phyloP scores from a whole-genome alignment of 2,113 vertebrate species.

The Trogon melanurus region DNA sequence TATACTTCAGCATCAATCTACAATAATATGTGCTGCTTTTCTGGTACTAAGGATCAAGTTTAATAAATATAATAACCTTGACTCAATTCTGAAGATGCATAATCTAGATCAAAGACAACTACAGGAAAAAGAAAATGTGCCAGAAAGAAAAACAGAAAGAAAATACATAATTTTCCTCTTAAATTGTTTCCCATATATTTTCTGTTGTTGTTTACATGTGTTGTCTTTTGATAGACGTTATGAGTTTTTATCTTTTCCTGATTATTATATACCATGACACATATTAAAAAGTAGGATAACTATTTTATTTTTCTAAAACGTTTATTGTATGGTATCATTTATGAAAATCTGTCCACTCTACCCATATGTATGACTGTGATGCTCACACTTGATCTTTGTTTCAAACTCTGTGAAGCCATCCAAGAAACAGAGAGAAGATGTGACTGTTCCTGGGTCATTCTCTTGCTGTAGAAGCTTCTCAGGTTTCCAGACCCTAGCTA shows the following conservation, averaged over 20 bases:
- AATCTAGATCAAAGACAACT: neutral
- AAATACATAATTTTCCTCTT: neutral
- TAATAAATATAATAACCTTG: neutral
- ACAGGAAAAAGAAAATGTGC: neutral
- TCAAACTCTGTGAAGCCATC: neutral
- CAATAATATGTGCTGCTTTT: neutral
- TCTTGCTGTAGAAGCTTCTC: neutral
- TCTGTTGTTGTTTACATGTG: neutral
- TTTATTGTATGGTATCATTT: neutral
- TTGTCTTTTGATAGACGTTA: neutral
- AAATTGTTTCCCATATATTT: neutral
- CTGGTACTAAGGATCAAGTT: neutral
- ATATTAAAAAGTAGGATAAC: neutral
- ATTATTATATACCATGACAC: neutral
- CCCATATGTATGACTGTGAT: neutral
- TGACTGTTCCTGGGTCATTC: neutral
- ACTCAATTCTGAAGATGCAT: neutral
- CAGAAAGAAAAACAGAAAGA: neutral
- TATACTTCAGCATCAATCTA: neutral
- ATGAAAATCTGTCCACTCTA: neutral
- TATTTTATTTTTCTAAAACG: neutral
- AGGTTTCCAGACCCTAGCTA: neutral
- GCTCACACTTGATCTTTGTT: neutral
- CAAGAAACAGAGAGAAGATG: neutral
- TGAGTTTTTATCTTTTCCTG: neutral